phyloP scores from a whole-genome alignment of 2,888 invertebrate genomes.

The Trissoscelio sp. region DNA sequence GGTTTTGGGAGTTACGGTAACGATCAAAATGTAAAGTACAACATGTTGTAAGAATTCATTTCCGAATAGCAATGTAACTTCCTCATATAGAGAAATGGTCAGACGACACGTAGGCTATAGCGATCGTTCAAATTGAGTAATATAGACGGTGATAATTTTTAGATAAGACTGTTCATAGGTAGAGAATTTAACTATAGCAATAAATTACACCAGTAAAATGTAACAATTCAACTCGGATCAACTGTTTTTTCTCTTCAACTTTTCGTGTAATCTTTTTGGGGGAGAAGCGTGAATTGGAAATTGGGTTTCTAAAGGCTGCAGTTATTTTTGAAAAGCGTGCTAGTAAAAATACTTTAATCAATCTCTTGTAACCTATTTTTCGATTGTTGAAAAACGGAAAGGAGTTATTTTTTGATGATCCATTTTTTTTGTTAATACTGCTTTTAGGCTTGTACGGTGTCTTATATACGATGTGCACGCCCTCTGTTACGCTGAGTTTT shows the following conservation, averaged over 20 bases:
- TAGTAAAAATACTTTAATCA: constrained; percentile 13
- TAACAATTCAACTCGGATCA: not conserved
- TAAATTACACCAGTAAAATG: constrained; percentile 4
- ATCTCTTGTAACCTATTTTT: constrained; percentile 18
- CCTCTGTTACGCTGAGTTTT: constrained; percentile 56
- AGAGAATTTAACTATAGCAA: not conserved
- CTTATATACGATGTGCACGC: constrained; percentile 45
- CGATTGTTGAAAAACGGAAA: not conserved
- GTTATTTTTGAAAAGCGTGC: not conserved
- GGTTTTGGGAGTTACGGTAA: constrained; percentile 10
- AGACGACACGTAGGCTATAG: not conserved
- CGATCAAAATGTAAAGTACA: constrained; percentile 13
- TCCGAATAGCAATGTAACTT: not conserved
- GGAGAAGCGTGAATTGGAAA: not conserved
- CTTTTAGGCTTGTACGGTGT: constrained; percentile 24
- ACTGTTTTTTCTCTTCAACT: not conserved
- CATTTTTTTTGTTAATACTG: constrained; percentile 33
- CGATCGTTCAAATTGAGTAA: constrained; percentile 14
- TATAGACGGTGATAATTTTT: constrained; percentile 23
- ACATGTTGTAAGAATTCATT: constrained; percentile 17
- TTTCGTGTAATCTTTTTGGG: not conserved
- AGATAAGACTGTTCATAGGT: constrained; percentile 7
- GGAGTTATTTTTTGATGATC: not conserved
- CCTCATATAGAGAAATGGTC: constrained; percentile 7
- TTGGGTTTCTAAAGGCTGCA: not conserved